Evolutionary conservation across 2,888 invertebrate genomes (phyloP).

Genomic region (Pediacus dermestoides): DNA sequence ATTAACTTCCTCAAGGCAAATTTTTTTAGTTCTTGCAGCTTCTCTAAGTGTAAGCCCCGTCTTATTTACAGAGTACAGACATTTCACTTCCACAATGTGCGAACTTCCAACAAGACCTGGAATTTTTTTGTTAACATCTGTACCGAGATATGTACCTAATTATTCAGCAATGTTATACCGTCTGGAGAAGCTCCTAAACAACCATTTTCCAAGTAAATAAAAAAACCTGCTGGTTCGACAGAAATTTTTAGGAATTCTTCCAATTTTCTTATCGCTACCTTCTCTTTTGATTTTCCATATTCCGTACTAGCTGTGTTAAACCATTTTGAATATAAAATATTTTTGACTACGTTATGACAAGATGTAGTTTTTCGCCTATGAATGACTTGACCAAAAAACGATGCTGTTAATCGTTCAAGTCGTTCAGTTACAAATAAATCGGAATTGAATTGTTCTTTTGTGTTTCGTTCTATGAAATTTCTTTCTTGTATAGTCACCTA

Average conservation of each 20-base stretch:
- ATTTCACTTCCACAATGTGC: conserved; percentile 2
- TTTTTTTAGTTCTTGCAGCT: too few species aligned
- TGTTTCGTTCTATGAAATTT: background rate
- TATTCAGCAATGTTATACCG: background rate
- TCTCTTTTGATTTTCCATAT: conserved; percentile 2
- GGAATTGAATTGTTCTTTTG: conserved; percentile 6
- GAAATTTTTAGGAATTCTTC: background rate
- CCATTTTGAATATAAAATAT: background rate
- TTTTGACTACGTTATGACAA: conserved; percentile 4
- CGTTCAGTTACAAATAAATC: background rate
- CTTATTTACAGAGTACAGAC: too few species aligned
- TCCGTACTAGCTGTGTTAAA: background rate
- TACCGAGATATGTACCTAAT: background rate
- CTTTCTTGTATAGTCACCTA: conserved; percentile 4
- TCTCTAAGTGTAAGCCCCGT: too few species aligned
- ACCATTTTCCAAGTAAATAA: background rate
- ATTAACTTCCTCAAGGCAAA: background rate
- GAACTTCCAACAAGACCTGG: background rate
- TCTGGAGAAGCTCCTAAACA: conserved; percentile 1
- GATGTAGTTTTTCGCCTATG: background rate
- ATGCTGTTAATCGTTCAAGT: conserved; percentile 6
- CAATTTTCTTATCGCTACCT: conserved; percentile 2
- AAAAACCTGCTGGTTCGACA: background rate
- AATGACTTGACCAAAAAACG: conserved; percentile 5
- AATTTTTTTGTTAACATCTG: too few species aligned